Conservation (phyloP, 1,140 invertebrate species). For the Hylaeus anthracinus region DNA sequence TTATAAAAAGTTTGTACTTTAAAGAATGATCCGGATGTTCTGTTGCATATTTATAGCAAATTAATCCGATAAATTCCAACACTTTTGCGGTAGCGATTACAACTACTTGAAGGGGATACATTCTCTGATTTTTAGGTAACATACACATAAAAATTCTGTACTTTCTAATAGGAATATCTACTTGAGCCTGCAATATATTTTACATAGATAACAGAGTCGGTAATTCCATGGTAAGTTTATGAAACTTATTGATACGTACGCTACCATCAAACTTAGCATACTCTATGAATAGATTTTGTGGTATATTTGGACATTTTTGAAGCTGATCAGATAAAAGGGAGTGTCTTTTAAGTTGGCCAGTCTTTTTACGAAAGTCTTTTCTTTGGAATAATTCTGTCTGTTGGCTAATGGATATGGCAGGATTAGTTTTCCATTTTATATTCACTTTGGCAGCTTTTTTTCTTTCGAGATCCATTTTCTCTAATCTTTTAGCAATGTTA, state of each 20-base stretch:
- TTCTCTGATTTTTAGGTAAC: constrained; percentile 88
- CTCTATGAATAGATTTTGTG: constrained; percentile 92
- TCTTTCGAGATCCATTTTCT: constrained; percentile 93
- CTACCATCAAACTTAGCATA: constrained; percentile 96
- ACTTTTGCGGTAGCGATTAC: constrained; percentile 93
- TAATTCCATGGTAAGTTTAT: constrained; percentile 2
- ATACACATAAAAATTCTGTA: constrained; percentile 94
- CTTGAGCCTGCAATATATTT: constrained; percentile 82
- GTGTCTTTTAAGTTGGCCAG: constrained; percentile 76
- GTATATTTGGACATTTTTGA: constrained; percentile 87
- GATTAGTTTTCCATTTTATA: constrained; percentile 88
- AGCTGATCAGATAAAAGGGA: constrained; percentile 88
- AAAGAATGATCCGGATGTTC: constrained; percentile 80
- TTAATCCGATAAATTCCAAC: constrained; percentile 95
- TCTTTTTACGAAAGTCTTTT: constrained; percentile 79
- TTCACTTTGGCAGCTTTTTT: constrained; percentile 90
- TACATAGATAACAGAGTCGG: background rate
- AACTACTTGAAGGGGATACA: constrained; percentile 91
- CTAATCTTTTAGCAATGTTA: constrained; percentile 93
- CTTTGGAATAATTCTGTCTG: constrained; percentile 86
- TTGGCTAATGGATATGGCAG: constrained; percentile 82
- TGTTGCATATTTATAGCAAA: constrained; percentile 88
- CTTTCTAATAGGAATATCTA: constrained; percentile 88
- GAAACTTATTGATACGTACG: constrained; percentile 74
- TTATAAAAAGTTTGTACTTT: constrained; percentile 79